Evolutionary conservation across 1,140 invertebrate species (phyloP).

Genomic region (Chymomyza costata): DNA sequence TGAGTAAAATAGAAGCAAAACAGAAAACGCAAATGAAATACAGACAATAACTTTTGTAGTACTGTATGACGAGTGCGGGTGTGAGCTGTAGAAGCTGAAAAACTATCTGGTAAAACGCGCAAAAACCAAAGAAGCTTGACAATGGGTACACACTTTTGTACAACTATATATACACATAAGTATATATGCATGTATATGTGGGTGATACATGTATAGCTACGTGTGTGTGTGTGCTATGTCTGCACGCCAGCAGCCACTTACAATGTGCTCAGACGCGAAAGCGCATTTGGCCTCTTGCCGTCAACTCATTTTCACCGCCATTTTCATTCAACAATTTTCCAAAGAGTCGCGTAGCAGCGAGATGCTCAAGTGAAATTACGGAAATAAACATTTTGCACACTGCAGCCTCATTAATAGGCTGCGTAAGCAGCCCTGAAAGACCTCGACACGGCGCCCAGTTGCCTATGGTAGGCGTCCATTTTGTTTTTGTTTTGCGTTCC

Average conservation of each 20-base stretch:
- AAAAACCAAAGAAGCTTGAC: constrained; percentile 18
- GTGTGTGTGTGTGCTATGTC: constrained; percentile 3
- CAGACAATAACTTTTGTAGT: too few relatives aligned
- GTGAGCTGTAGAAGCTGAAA: too few relatives aligned
- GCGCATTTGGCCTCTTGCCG: not conserved
- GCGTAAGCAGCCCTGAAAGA: too few relatives aligned
- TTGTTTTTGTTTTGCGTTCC: too few relatives aligned
- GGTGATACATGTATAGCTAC: constrained; percentile 2
- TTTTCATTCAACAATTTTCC: constrained; percentile 20
- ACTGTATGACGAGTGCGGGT: too few relatives aligned
- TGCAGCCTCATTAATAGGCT: constrained; percentile 45
- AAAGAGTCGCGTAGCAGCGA: constrained; percentile 8
- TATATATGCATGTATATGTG: not conserved
- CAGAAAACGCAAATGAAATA: constrained; percentile 22
- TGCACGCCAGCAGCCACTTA: not conserved
- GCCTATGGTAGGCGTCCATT: constrained; percentile 21
- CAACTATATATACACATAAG: not conserved
- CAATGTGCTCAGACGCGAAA: too few relatives aligned
- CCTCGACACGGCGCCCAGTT: not conserved
- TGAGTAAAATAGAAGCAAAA: constrained; percentile 1
- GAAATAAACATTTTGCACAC: constrained; percentile 61
- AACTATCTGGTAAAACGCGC: too few relatives aligned
- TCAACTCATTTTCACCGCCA: not conserved
- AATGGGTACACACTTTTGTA: constrained; percentile 1
- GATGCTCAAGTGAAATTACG: constrained; percentile 48